phyloP scores from a whole-genome alignment of 2,888 invertebrate species.

The Stenichneumon culpator region DNA sequence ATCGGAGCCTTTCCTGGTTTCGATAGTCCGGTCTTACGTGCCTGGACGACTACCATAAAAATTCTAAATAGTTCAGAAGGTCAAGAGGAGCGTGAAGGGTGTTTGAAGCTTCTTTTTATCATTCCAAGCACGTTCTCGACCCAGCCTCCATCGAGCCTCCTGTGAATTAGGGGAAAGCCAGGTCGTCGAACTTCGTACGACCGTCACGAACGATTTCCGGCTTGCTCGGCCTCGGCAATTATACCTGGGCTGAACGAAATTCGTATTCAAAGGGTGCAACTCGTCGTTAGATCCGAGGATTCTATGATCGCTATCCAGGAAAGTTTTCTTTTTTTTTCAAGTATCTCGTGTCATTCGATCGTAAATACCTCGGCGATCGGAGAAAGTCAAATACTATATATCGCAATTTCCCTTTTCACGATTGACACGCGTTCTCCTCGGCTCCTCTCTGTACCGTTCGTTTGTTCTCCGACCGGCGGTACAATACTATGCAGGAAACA shows the following conservation, averaged over 20 bases:
- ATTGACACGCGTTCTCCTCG: conserved; percentile 57
- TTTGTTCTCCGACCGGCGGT: conserved; percentile 14
- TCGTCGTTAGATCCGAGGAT: conserved; percentile 14
- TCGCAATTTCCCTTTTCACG: conserved; percentile 66
- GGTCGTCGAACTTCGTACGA: conserved; percentile 65
- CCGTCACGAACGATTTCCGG: conserved; percentile 55
- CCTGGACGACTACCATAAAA: conserved; percentile 11
- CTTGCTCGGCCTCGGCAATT: not conserved
- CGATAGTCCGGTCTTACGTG: not conserved
- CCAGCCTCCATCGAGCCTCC: conserved; percentile 55
- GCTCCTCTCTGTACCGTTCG: conserved; percentile 19
- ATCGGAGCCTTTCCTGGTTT: not conserved
- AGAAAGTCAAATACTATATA: conserved; percentile 66
- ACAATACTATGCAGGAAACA: conserved; percentile 28
- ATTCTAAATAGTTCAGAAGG: conserved; percentile 30
- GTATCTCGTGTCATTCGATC: not conserved
- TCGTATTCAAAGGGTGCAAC: conserved; percentile 29
- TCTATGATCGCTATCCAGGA: conserved; percentile 12
- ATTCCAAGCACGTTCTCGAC: conserved; percentile 68
- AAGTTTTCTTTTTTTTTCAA: conserved; percentile 26
- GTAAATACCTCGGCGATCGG: conserved; percentile 51
- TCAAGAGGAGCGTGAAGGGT: conserved; percentile 16
- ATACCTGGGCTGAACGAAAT: conserved; percentile 3
- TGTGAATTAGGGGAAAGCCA: conserved; percentile 73
- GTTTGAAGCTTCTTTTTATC: conserved; percentile 42